A percentile compares a stretch with the other conserved stretches of the same genome.
Evolutionary conservation across 1,140 invertebrate species (phyloP).

Genomic region (Chironomus striatipennis): DNA sequence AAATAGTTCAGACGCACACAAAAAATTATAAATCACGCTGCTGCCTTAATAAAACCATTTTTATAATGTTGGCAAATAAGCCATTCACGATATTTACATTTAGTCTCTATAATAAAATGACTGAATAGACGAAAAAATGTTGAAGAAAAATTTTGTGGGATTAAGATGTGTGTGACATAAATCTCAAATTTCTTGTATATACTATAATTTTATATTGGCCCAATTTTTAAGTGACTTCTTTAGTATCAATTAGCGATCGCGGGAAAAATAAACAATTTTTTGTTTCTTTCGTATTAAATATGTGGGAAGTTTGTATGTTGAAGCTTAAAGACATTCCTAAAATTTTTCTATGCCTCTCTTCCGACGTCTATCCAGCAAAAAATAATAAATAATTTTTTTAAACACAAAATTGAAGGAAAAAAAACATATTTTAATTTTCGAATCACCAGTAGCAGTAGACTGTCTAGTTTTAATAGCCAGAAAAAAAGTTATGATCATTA

Average conservation of each 20-base stretch:
- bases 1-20: neutral
- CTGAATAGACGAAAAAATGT: neutral
- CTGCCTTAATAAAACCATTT: too few relatives aligned
- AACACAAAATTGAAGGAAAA: neutral
- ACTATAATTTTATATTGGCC: too few relatives aligned
- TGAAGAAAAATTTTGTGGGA: neutral
- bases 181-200: neutral
- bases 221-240: constrained; percentile 13
- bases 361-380: neutral
- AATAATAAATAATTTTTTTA: too few relatives aligned
- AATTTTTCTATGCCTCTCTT: neutral
- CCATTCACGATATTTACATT: neutral
- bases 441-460: too few relatives aligned
- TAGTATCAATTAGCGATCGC: constrained; percentile 1
- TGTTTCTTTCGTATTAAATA: neutral
- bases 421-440: too few relatives aligned
- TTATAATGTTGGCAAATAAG: neutral
- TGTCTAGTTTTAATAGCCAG: too few relatives aligned
- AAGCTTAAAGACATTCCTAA: neutral
- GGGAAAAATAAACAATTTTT: constrained; percentile 9
- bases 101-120: too few relatives aligned
- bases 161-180: constrained; percentile 5
- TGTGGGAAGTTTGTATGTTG: neutral
- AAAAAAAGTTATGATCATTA: too few relatives aligned
- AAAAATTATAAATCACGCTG: too few relatives aligned